phyloP scores from a whole-genome alignment of 2,888 invertebrate genomes.

The Eupithecia pulchellata region DNA sequence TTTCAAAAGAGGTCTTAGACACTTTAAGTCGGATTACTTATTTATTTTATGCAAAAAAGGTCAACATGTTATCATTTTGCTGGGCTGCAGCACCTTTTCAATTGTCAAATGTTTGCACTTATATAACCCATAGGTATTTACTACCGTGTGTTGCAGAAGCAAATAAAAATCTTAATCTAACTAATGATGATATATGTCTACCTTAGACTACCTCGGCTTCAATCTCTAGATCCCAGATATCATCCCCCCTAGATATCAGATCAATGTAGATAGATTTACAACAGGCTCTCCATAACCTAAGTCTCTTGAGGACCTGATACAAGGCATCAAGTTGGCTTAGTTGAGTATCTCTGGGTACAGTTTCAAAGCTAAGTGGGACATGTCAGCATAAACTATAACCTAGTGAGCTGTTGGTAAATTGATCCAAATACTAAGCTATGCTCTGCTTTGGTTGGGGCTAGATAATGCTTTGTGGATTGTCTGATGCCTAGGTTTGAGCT shows the following conservation, averaged over 20 bases:
- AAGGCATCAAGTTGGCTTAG: conserved; percentile 31
- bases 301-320: conserved; percentile 26
- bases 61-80: too few relatives aligned
- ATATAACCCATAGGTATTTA: too few relatives aligned
- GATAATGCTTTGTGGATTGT: too few relatives aligned
- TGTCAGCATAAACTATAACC: conserved; percentile 19
- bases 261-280: conserved; percentile 24
- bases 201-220: neutral
- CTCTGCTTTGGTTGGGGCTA: too few relatives aligned
- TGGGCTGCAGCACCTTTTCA: too few relatives aligned
- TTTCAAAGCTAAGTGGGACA: conserved; percentile 40
- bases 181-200: neutral
- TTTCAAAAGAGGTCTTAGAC: too few relatives aligned
- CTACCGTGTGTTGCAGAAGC: too few relatives aligned
- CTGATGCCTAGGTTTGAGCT: neutral
- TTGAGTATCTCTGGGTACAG: conserved; percentile 28
- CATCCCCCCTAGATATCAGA: conserved; percentile 16
- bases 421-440: conserved; percentile 6
- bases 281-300: conserved; percentile 21
- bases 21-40: too few relatives aligned
- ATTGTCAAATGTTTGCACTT: too few relatives aligned
- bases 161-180: too few relatives aligned
- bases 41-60: too few relatives aligned
- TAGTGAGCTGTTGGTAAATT: conserved; percentile 21
- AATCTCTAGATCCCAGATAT: conserved; percentile 4